Percentiles rank a stretch among this genome's conserved stretches.
Conservation (phyloP, 2,797 vertebrate species). For the Sebastes vulpes region DNA sequence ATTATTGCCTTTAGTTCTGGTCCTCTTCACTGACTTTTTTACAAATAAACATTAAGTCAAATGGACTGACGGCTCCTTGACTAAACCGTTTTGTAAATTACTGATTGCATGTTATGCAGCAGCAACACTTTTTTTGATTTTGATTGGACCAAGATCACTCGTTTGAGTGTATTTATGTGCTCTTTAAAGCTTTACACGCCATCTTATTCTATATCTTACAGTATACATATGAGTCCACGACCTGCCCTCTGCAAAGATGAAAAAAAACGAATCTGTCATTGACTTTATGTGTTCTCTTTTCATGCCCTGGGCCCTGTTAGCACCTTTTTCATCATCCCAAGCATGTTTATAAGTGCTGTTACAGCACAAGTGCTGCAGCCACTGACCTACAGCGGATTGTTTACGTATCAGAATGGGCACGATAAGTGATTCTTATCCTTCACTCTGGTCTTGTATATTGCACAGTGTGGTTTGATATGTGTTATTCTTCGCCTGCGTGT, state of each 20-base stretch:
- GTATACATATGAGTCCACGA: neutral
- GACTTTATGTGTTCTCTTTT: conserved; percentile 34
- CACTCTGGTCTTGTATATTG: conserved; percentile 37
- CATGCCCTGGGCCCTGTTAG: conserved; percentile 51
- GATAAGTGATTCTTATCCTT: conserved; percentile 65
- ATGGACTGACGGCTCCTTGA: neutral
- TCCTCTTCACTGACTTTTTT: neutral
- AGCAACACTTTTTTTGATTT: too few relatives aligned
- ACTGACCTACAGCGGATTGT: conserved; percentile 76
- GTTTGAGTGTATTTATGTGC: neutral
- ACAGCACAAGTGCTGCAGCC: conserved; percentile 56
- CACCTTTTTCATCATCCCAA: conserved; percentile 80
- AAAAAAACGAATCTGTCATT: neutral
- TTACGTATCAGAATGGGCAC: conserved; percentile 64
- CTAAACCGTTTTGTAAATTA: neutral
- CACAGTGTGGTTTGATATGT: conserved; percentile 36
- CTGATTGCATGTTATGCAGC: too few relatives aligned
- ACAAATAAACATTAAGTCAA: neutral
- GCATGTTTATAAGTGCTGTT: conserved; percentile 71
- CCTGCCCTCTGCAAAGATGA: conserved; percentile 2
- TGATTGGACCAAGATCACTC: neutral
- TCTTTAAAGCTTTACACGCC: neutral
- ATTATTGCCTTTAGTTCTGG: neutral
- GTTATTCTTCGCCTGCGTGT: conserved; percentile 36
- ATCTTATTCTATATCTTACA: neutral